Evolutionary conservation across 2,888 invertebrate genomes (phyloP).

Genomic region (Isoperla grammatica): DNA sequence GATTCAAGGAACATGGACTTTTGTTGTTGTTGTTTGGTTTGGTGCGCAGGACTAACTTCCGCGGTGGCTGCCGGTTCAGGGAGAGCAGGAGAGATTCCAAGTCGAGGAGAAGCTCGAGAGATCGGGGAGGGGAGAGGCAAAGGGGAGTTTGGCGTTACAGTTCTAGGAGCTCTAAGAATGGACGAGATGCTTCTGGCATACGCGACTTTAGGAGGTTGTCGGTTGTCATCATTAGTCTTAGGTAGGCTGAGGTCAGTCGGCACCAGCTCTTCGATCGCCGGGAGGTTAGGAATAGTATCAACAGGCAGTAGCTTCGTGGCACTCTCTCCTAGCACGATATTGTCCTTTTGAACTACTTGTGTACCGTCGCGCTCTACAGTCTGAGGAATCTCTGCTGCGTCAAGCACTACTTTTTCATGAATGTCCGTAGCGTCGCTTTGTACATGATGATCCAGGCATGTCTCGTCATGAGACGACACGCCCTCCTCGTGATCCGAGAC

Average conservation of each 20-base stretch:
- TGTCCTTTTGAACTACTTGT: constrained; percentile 16
- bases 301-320: too few relatives aligned
- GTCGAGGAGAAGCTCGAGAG: constrained; percentile 3
- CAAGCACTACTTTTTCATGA: not conserved
- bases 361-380: not conserved
- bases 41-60: constrained; percentile 23
- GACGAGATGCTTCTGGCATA: constrained; percentile 7
- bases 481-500: too few relatives aligned
- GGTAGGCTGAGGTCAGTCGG: constrained; percentile 29
- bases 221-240: constrained; percentile 6
- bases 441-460: not conserved
- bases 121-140: constrained; percentile 6
- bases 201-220: not conserved
- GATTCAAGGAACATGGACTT: constrained; percentile 50
- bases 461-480: not conserved
- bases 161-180: constrained; percentile 5
- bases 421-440: not conserved
- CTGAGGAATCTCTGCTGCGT: constrained; percentile 4
- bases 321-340: not conserved
- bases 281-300: too few relatives aligned
- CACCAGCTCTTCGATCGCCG: not conserved
- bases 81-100: constrained; percentile 12
- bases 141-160: not conserved
- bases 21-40: constrained; percentile 20
- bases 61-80: constrained; percentile 7